Percentiles rank a stretch among this genome's conserved stretches.
Evolutionary conservation across 2,888 invertebrate species (phyloP).

Genomic region (Bibio marci): DNA sequence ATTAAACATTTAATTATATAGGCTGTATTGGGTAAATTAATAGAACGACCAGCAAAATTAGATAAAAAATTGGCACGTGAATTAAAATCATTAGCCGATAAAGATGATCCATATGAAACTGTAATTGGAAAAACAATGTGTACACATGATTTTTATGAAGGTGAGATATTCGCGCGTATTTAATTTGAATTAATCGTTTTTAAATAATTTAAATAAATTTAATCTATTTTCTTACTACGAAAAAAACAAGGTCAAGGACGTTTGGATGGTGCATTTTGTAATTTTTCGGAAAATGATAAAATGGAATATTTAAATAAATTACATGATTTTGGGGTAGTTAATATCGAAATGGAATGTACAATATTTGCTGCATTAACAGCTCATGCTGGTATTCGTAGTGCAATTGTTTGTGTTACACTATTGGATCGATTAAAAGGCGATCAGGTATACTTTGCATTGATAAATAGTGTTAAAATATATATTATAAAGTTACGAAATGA

Average conservation of each 20-base stretch:
- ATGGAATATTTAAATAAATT: conserved; percentile 66
- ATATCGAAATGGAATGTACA: conserved; percentile 95
- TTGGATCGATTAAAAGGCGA: conserved; percentile 87
- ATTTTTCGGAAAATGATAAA: conserved; percentile 80
- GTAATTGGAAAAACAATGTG: conserved; percentile 88
- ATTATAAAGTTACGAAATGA: too few relatives aligned
- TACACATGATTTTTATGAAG: conserved; percentile 96
- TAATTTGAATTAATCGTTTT: too few relatives aligned
- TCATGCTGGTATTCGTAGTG: conserved; percentile 81
- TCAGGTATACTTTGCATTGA: conserved; percentile 59
- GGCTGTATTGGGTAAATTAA: conserved; percentile 70
- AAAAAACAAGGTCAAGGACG: conserved; percentile 91
- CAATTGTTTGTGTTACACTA: conserved; percentile 86
- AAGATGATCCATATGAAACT: conserved; percentile 63
- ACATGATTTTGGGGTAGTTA: conserved; percentile 64
- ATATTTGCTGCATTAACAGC: conserved; percentile 87
- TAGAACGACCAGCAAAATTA: conserved; percentile 66
- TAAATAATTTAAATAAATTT: too few relatives aligned
- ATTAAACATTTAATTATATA: conserved; percentile 18
- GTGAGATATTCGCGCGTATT: conserved; percentile 25
- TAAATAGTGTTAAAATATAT: too few relatives aligned
- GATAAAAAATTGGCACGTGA: conserved; percentile 68
- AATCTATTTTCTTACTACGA: too few relatives aligned
- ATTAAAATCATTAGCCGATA: conserved; percentile 51
- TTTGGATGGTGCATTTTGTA: conserved; percentile 92